phyloP scores from a whole-genome alignment of 2,113 vertebrate genomes.

The Butastur rufipennis region DNA sequence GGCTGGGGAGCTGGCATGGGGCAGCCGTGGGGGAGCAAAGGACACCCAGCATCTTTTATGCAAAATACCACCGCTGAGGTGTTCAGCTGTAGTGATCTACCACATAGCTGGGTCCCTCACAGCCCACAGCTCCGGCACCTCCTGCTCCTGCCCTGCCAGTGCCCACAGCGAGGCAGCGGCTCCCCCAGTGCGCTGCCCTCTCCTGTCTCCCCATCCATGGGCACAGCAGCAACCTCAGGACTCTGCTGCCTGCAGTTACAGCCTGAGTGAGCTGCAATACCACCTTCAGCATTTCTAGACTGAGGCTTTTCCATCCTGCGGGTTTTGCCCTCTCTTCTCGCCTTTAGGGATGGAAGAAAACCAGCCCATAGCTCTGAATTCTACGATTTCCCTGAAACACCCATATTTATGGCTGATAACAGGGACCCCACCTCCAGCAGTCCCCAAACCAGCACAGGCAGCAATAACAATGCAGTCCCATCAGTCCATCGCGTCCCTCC shows the following conservation, averaged over 20 bases:
- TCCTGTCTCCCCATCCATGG: neutral
- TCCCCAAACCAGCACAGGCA: neutral
- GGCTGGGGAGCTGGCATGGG: neutral
- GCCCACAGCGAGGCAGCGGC: fast-evolving
- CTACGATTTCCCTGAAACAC: neutral
- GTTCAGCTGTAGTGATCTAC: neutral
- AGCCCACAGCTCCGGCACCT: fast-evolving
- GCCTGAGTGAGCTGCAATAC: neutral
- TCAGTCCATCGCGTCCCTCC: neutral
- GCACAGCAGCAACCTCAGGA: neutral
- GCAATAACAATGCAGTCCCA: fast-evolving
- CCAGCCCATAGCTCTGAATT: neutral
- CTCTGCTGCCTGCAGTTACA: neutral
- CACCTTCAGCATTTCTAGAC: fast-evolving
- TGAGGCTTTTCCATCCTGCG: neutral
- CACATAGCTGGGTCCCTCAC: neutral
- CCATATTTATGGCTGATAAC: neutral
- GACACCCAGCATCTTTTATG: fast-evolving
- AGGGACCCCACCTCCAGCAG: neutral
- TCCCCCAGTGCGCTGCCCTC: fast-evolving
- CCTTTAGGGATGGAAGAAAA: neutral
- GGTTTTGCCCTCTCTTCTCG: neutral
- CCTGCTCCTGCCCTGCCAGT: fast-evolving
- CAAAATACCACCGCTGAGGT: fast-evolving
- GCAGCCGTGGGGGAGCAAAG: fast-evolving